phyloP scores from a whole-genome alignment of 2,888 invertebrate genomes.

The Lypha dubia region DNA sequence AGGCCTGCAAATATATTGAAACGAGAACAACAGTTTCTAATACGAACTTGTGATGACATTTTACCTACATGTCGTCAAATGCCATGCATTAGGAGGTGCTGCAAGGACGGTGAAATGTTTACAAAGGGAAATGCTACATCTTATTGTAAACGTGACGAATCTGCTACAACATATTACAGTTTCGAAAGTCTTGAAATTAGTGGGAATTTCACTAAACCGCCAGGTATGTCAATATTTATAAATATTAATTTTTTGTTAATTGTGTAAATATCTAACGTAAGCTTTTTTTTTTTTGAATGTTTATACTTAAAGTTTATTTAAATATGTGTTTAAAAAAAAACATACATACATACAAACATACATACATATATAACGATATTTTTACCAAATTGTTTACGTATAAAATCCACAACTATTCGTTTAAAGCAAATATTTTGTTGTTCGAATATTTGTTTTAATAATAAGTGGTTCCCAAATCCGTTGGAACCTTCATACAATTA shows the following conservation, averaged over 20 bases:
- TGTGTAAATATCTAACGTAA: neutral
- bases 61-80: constrained; percentile 76
- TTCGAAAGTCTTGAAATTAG: constrained; percentile 77
- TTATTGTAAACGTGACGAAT: constrained; percentile 76
- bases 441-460: neutral
- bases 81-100: constrained; percentile 81
- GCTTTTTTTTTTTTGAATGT: neutral
- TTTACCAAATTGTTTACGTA: constrained; percentile 36
- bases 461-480: constrained; percentile 32
- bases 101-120: constrained; percentile 79
- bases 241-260: neutral
- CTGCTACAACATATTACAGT: constrained; percentile 77
- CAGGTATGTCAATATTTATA: constrained; percentile 76
- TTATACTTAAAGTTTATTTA: constrained; percentile 43
- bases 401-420: constrained; percentile 12
- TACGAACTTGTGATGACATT: constrained; percentile 77
- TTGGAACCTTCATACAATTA: neutral
- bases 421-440: constrained; percentile 23
- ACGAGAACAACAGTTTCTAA: constrained; percentile 67
- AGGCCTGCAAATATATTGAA: neutral
- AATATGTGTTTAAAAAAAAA: constrained; percentile 23
- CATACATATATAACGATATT: neutral
- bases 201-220: constrained; percentile 78
- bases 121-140: constrained; percentile 77
- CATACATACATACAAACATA: constrained; percentile 7